Percentiles rank a stretch among this genome's conserved stretches.
These are phyloP conservation scores for Megalurothrips usitatus DNA, from an alignment of 2,888 invertebrate species.

Conservation along the genomic window DNA sequence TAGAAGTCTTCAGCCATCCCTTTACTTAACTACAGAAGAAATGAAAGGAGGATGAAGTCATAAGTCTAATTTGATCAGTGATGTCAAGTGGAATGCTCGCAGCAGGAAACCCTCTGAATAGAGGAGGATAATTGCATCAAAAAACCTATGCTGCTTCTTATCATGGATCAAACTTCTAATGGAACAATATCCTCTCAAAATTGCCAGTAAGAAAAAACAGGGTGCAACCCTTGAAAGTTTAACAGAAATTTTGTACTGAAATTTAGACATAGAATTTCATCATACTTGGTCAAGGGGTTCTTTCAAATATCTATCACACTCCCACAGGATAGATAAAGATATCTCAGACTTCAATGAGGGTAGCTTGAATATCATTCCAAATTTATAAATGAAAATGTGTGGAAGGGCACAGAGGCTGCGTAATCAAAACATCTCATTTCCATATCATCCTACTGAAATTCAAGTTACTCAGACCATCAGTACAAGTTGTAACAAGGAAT, in stretches of 20 bases:
- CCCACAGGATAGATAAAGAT: background rate
- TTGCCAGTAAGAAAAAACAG: background rate
- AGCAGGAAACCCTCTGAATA: conserved; percentile 2
- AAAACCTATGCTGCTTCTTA: background rate
- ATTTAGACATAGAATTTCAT: background rate
- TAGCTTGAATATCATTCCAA: background rate
- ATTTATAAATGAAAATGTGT: background rate
- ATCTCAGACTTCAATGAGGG: background rate
- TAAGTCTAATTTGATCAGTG: background rate
- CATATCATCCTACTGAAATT: background rate
- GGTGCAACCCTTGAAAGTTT: background rate
- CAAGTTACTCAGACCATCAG: background rate
- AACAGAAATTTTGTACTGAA: background rate
- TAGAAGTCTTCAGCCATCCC: background rate
- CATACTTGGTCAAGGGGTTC: background rate
- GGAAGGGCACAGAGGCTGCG: background rate
- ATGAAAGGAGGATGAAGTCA: background rate
- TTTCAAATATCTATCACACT: background rate
- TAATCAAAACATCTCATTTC: background rate
- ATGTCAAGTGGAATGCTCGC: conserved; percentile 15
- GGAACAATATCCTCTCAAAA: background rate
- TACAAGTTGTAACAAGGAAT: background rate
- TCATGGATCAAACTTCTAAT: background rate
- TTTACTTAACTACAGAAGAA: background rate
- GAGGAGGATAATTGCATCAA: background rate